Conservation (phyloP, 2,888 invertebrate species). For the Lasioglossum villosulum region DNA sequence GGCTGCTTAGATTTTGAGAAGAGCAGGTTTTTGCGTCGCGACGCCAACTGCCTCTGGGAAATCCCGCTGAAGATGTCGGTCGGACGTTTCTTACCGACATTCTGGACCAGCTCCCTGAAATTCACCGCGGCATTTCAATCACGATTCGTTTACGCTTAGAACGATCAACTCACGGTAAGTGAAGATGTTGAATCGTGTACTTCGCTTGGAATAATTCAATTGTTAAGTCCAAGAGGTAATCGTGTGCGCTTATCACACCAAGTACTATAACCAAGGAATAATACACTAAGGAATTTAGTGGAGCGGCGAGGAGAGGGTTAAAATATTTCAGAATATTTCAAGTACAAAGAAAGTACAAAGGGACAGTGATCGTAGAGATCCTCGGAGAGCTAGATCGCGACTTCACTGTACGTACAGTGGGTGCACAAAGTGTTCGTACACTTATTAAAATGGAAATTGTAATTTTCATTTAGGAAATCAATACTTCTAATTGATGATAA, state of each 20-base stretch:
- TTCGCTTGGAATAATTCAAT: neutral
- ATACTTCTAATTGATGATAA: no score
- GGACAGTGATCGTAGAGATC: no score
- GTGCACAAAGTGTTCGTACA: no score
- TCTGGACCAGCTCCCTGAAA: constrained; percentile 2
- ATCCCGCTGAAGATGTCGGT: constrained; percentile 60
- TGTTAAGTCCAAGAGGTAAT: neutral
- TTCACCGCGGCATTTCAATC: constrained; percentile 14
- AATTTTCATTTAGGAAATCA: no score
- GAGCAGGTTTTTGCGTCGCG: constrained; percentile 77
- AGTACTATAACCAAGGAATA: no score
- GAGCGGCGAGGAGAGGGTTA: no score
- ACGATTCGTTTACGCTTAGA: neutral
- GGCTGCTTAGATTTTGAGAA: constrained; percentile 63
- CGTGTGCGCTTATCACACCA: neutral
- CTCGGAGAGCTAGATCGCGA: no score
- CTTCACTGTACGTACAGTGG: no score
- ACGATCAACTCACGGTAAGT: neutral
- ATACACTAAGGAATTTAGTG: no score
- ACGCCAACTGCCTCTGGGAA: constrained; percentile 67
- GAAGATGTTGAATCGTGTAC: neutral
- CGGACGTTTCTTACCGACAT: constrained; percentile 22
- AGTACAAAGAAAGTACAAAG: no score
- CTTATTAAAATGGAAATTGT: no score
- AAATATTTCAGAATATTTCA: no score